phyloP scores from a whole-genome alignment of 2,888 invertebrate genomes.

The Neoaliturus tenellus region DNA sequence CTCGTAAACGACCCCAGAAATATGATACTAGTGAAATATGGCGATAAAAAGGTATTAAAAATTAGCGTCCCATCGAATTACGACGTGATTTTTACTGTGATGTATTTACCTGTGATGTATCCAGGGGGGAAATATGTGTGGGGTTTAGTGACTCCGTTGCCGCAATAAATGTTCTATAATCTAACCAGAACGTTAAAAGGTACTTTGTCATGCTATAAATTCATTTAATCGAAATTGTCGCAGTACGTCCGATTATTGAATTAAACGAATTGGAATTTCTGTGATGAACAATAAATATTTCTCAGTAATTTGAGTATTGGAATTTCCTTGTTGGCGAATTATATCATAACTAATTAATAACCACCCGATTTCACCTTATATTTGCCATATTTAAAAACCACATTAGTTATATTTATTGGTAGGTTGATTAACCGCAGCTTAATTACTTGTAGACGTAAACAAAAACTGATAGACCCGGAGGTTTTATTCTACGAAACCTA shows the following conservation, averaged over 20 bases:
- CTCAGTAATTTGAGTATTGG: background rate
- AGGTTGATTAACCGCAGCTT: background rate
- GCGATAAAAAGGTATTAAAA: constrained; percentile 23
- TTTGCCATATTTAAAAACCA: background rate
- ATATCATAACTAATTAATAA: background rate
- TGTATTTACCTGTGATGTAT: background rate
- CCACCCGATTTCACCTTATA: background rate
- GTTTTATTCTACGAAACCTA: too few species aligned
- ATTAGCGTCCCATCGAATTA: background rate
- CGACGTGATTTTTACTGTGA: background rate
- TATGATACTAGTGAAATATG: constrained; percentile 19
- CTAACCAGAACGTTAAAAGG: too few species aligned
- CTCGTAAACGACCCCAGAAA: constrained; percentile 36
- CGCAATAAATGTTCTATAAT: too few species aligned
- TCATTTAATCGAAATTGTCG: too few species aligned
- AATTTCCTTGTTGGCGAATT: background rate
- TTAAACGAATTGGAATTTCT: background rate
- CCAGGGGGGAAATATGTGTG: too few species aligned
- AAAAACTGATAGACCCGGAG: background rate
- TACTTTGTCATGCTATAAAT: too few species aligned
- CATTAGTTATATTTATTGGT: background rate
- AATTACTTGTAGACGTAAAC: background rate
- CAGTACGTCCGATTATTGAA: too few species aligned
- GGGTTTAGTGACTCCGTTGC: too few species aligned
- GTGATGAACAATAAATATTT: background rate